These are phyloP conservation scores for Eueremaeus valkanovi DNA, from an alignment of 2,888 invertebrate species.

Conservation along the genomic window DNA sequence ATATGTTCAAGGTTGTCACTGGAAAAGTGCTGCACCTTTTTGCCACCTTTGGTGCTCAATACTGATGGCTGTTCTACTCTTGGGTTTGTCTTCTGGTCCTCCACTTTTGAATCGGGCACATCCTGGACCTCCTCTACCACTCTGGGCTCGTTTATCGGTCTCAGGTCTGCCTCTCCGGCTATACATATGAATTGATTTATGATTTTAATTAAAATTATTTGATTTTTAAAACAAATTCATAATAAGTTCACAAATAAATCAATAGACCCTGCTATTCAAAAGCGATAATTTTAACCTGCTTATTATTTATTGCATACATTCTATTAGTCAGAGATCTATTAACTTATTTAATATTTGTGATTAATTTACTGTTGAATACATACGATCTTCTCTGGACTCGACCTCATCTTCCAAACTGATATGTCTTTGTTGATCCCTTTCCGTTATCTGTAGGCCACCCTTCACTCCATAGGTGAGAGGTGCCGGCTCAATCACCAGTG, in stretches of 20 bases:
- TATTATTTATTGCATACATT: background rate
- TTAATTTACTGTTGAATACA: background rate
- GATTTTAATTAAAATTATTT: too few species aligned
- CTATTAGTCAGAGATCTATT: too few species aligned
- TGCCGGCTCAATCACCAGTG: background rate
- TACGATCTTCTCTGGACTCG: conserved; percentile 19
- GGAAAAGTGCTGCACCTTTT: background rate
- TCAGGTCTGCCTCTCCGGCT: too few species aligned
- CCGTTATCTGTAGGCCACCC: background rate
- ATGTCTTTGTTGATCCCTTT: conserved; percentile 18
- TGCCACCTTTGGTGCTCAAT: too few species aligned
- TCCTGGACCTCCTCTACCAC: too few species aligned
- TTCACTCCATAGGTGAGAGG: background rate
- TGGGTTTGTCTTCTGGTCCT: background rate
- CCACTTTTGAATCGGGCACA: too few species aligned
- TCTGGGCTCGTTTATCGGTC: too few species aligned
- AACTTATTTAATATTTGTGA: too few species aligned
- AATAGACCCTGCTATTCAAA: too few species aligned
- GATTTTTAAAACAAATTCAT: too few species aligned
- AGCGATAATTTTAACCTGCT: too few species aligned
- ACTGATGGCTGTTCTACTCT: background rate
- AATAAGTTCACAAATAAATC: background rate
- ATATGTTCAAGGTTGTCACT: background rate
- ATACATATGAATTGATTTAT: too few species aligned
- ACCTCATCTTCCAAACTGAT: background rate